Evolutionary conservation across 2,113 vertebrate genomes (phyloP), one percentile per base, ranked within the genome.

Genomic region (Dasyurus viverrinus): DNA sequence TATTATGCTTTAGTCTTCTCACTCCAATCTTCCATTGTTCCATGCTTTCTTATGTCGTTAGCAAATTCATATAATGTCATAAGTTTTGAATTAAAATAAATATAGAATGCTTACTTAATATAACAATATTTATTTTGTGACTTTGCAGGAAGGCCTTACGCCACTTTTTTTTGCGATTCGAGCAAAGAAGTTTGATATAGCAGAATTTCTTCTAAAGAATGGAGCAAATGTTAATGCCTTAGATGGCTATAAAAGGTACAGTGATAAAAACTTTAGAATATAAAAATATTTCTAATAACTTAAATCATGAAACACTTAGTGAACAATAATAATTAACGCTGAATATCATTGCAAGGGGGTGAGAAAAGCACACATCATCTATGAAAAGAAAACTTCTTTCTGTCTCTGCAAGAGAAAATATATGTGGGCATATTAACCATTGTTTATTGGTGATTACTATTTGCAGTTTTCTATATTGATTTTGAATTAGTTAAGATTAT

Each of bases 121-220:
- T 53, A 54, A 94, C 54, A 55, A 25, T 26, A 46, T 94, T 91
- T 52, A 10, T 52, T 9, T 1, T 60, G 0, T 46, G 94, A 19
- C 96, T 95, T 98, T 97, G 94, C 95, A 99, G 99, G 99, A 99
- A 94, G 99, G 99, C 16, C 98, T 95, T 94, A 99, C 99, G 0
- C 99, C 99, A 0, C 96, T 52, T 99, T 97, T 97, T 97, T 92
- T 98, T 99, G 98, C 99, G 90, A 93, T 99, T 76, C 98, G 98
- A 0, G 99, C 99, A 97, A 99, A 99, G 90, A 99, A 99, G 8
- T 95, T 98, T 0, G 98, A 99, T 76, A 98, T 99, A 98, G 98
- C 98, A 7, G 99, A 99, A 90, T 98, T 99, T 96, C 98, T 99
- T 4, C 97, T 99, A 53, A 98, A 98, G 92, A 98, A 99, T 94